phyloP scores from a whole-genome alignment of 2,888 invertebrate genomes.

The Bugulina stolonifera region DNA sequence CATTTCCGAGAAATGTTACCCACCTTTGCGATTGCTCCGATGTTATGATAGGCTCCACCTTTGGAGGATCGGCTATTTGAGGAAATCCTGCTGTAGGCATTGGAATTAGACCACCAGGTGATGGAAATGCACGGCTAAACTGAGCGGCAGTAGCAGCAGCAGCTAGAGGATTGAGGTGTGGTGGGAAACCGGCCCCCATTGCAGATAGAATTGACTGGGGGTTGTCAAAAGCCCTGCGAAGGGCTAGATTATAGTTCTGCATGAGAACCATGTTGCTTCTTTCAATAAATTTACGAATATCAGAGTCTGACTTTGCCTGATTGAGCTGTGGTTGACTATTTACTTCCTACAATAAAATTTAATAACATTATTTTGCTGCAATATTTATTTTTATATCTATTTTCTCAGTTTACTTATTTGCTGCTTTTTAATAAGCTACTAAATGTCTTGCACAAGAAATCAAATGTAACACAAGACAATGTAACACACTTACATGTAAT shows the following conservation, averaged over 20 bases:
- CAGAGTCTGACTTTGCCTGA: slow-evolving; percentile 54
- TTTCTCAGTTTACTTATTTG: no score
- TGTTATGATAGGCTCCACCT: slow-evolving; percentile 20
- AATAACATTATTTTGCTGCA: no score
- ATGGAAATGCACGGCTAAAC: slow-evolving; percentile 27
- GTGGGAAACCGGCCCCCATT: slow-evolving; percentile 32
- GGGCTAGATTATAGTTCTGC: slow-evolving; percentile 36
- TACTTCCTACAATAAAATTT: slow-evolving; percentile 15
- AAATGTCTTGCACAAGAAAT: no score
- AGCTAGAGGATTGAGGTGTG: slow-evolving; percentile 28
- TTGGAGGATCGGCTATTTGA: slow-evolving; percentile 26
- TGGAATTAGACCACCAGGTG: slow-evolving; percentile 29
- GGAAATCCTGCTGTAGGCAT: slow-evolving; percentile 31
- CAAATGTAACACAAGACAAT: no score
- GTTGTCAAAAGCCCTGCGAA: slow-evolving; percentile 28
- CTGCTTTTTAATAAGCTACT: no score
- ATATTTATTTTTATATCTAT: no score
- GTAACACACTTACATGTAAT: no score
- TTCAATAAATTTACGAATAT: slow-evolving; percentile 60
- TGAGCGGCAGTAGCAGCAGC: slow-evolving; percentile 30
- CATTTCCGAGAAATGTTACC: not conserved
- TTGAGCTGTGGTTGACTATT: slow-evolving; percentile 6
- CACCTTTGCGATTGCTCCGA: not conserved
- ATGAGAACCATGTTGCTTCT: slow-evolving; percentile 47
- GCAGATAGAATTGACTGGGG: slow-evolving; percentile 31